Evolutionary conservation across 2,797 vertebrate genomes (phyloP), one percentile per base, ranked within the genome.

Genomic region (Dermochelys coriacea): DNA sequence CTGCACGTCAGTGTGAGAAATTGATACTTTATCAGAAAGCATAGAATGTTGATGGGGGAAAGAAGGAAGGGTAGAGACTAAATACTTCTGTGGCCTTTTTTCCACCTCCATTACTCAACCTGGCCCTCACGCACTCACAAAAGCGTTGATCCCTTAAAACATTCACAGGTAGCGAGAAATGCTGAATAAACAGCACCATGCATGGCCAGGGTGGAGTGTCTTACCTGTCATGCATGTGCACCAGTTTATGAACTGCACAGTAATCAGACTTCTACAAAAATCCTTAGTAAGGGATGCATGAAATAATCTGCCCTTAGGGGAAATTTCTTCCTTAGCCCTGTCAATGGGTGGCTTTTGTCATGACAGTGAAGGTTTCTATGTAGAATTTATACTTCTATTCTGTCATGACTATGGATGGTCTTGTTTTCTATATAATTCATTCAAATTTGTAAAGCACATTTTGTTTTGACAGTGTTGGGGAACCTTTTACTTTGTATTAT

Each of bases 1-100:
- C 51, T 0, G 12, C 3, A 45, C 34, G 18, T 9, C 50, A 6
- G 2, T 45, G 45, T 59, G 57, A 5, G 23, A 18, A 2, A 1
- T 19, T 19, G 31, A 45, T 51, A 23, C 0, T 0, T 11, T 68
- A 14, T 21, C 52, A 84, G 34, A 6, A 55, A 71, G 29, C 71
- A 34, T 34, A 34, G 29, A 1, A 4, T 47, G 45, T 49, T 45
- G 25, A 47, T 29, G 41, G 41, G 45, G 25, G 45, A 25, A 6
- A n/a, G 64, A 37, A 74, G 21, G 2, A 45, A 74, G 4, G 14
- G 14, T 29, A 29, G 45, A 77, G 23, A 45, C 45, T 29, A 47
- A 47, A 77, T 45, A 41, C 23, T 75, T 45, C 14, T 75, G 23
- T 47, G 41, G 37, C 37, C 14, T n/a, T 47, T 49, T 75, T 29